Percentiles rank a stretch among this genome's conserved stretches.
phyloP scores from a whole-genome alignment of 2,113 vertebrate species.

The Uria aalge region DNA sequence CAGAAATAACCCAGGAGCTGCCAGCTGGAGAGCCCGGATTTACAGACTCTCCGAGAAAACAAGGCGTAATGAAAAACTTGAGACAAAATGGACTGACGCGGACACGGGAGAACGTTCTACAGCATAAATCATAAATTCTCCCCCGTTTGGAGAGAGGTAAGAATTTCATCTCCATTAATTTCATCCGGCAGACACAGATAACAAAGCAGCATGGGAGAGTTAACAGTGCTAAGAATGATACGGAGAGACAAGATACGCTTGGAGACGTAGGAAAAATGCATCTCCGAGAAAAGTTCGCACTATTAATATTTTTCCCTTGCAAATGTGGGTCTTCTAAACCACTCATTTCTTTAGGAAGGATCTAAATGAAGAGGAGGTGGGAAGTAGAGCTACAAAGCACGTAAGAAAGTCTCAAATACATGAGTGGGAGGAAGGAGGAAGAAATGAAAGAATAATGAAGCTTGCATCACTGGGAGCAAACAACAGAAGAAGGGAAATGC shows the following conservation, averaged over 20 bases:
- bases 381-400: constrained; percentile 40
- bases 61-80: not conserved
- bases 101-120: not conserved
- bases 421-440: constrained; percentile 56
- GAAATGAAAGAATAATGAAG: constrained; percentile 56
- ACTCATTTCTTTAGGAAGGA: constrained; percentile 14
- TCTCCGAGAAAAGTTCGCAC: constrained; percentile 29
- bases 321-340: constrained; percentile 36
- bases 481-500: constrained; percentile 9
- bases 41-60: not conserved
- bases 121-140: not conserved
- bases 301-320: constrained; percentile 52
- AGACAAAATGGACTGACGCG: not conserved
- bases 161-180: constrained; percentile 5
- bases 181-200: not conserved
- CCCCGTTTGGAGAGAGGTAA: not conserved
- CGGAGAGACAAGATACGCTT: constrained; percentile 16
- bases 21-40: not conserved
- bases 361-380: constrained; percentile 50
- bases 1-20: not conserved
- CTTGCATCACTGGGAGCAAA: constrained; percentile 37
- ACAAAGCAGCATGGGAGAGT: not conserved
- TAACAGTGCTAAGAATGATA: not conserved
- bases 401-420: constrained; percentile 35
- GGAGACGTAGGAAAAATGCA: not conserved